These are phyloP conservation scores for Tetrax tetrax DNA, from an alignment of 2,113 vertebrate genomes.

Conservation along the genomic window DNA sequence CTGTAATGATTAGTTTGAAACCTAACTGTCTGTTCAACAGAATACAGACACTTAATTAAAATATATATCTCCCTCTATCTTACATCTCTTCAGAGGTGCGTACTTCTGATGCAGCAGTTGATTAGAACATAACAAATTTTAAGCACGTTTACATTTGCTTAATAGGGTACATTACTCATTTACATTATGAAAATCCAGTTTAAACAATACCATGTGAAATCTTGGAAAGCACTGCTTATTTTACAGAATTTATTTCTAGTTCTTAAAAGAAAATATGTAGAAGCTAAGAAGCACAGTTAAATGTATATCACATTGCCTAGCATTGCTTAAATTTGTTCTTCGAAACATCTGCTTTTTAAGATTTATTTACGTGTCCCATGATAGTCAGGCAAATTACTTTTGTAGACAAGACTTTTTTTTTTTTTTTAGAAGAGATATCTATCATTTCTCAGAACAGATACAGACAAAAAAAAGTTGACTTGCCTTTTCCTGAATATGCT, in stretches of 20 bases:
- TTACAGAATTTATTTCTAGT: slow-evolving; percentile 34
- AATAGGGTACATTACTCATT: neutral
- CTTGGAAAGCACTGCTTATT: neutral
- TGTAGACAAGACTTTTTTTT: neutral
- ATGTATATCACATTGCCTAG: slow-evolving; percentile 31
- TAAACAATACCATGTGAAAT: neutral
- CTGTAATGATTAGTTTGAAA: neutral
- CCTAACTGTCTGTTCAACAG: neutral
- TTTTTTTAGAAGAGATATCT: neutral
- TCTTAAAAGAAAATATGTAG: neutral
- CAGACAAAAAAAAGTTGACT: neutral
- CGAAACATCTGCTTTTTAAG: slow-evolving; percentile 62
- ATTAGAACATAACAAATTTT: neutral
- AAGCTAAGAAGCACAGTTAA: slow-evolving; percentile 27
- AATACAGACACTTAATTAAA: neutral
- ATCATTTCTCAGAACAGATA: neutral
- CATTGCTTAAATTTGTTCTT: slow-evolving; percentile 25
- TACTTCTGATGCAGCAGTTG: neutral
- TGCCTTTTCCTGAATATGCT: neutral
- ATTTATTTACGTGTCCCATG: slow-evolving; percentile 50
- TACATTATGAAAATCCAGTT: neutral
- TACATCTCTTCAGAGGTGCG: neutral
- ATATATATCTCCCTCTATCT: neutral
- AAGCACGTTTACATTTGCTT: neutral
- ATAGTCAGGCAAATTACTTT: slow-evolving; percentile 49